Evolutionary conservation across 1,140 invertebrate genomes (phyloP), one percentile per base, ranked within the genome.

Genomic region (Pogonomyrmex californicus): DNA sequence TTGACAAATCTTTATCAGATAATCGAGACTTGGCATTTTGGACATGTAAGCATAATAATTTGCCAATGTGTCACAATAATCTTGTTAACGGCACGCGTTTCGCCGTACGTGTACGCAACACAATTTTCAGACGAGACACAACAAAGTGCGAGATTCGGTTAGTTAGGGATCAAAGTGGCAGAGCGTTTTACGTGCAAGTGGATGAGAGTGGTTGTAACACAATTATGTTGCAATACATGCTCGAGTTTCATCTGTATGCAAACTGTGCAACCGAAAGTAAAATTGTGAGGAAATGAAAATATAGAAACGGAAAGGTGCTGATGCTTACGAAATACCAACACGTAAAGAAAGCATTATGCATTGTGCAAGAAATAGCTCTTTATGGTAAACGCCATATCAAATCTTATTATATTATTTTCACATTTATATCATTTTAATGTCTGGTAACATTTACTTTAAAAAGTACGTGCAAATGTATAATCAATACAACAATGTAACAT

Each of bases 191-290:
- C 41, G n/a, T 54, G 9, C 1, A 56, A 68, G 38, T 44, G 36
- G 51, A 49, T 44, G 78, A 70, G 78, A 81, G 68, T 49, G 75
- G 44, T 41, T 62, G 68, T 63, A 76, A 86, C 56, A 60, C 56
- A 85, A 68, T 71, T 60, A 47, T 73, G 54, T 75, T 10, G 68
- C 54, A 83, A 83, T 17, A 71, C 30, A n/a, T 83, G 79, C 41
- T 83, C 79, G 68, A 60, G 68, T 73, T 75, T 75, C 54, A 7
- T 60, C 12, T 47, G 54, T 36, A 36, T 41, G 79, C 54, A 83
- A 83, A 60, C 56, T 17, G 54, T 62, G 30, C 30, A 2, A 38
- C 68, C 49, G n/a, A 83, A 62, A 83, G 79, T 75, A 83, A 75
- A 75, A 83, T 60, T 75, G 73, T 14, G 66, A 36, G 10, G 23